Evolutionary conservation across 2,797 vertebrate species (phyloP).

Genomic region (Rhinogobio ventralis): DNA sequence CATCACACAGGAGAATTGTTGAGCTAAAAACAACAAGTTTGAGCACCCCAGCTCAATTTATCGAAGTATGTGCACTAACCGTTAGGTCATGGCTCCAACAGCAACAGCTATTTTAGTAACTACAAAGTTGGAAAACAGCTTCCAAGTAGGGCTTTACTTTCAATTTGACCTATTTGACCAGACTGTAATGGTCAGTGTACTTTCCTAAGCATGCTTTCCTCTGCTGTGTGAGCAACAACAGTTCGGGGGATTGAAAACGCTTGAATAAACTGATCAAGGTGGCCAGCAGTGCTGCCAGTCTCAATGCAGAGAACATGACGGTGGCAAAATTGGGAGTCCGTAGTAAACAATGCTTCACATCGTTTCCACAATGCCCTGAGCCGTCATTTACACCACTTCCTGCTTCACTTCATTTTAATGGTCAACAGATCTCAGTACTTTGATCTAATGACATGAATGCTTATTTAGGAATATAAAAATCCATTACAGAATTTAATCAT

Average conservation of each 20-base stretch:
- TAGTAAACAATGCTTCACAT: background rate
- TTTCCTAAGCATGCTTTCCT: background rate
- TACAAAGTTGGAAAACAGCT: background rate
- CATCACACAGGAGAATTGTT: background rate
- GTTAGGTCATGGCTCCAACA: background rate
- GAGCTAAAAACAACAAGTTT: background rate
- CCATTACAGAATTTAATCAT: background rate
- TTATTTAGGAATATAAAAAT: background rate
- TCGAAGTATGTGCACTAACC: background rate
- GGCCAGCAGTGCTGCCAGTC: background rate
- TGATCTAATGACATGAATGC: background rate
- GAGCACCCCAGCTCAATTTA: background rate
- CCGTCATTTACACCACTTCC: background rate
- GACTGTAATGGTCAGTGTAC: conserved; percentile 7
- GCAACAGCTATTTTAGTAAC: background rate
- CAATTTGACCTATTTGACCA: background rate
- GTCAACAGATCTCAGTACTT: background rate
- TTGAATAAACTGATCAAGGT: conserved; percentile 16
- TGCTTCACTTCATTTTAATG: background rate
- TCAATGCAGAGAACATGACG: background rate
- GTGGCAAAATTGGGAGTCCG: background rate
- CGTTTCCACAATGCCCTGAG: background rate
- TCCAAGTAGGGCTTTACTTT: background rate
- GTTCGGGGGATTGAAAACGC: background rate
- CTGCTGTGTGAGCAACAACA: background rate